Percentiles rank a stretch among this genome's conserved stretches.
Evolutionary conservation across 2,888 invertebrate species (phyloP).

Genomic region (Lasioglossum oenotherae): DNA sequence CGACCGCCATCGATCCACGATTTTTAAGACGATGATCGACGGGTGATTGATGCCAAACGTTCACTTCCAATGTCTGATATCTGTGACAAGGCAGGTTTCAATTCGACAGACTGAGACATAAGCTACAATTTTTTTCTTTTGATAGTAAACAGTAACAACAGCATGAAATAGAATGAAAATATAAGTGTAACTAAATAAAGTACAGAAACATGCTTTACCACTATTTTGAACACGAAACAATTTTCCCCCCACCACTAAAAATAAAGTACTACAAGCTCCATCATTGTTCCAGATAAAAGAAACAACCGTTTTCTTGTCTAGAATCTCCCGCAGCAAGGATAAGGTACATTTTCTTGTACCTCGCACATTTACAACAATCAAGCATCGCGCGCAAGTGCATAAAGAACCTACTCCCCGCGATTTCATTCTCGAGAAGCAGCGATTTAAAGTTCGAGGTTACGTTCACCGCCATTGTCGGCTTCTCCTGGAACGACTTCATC

Average conservation of each 20-base stretch:
- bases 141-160: neutral
- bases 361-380: neutral
- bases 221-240: neutral
- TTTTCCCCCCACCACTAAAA: neutral
- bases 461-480: neutral
- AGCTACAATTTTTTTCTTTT: neutral
- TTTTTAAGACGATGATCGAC: neutral
- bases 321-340: neutral
- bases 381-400: neutral
- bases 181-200: no score
- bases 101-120: neutral
- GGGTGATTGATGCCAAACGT: neutral
- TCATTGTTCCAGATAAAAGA: neutral
- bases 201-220: neutral
- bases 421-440: neutral
- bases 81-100: neutral
- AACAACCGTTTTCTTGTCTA: constrained; percentile 1
- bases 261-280: neutral
- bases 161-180: neutral
- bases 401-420: neutral
- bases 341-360: neutral
- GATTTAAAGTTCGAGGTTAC: constrained; percentile 14
- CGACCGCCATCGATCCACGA: neutral
- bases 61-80: neutral
- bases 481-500: constrained; percentile 5